These are phyloP conservation scores for Heteronetta atricapilla DNA, from an alignment of 2,113 vertebrate genomes.

Conservation along the genomic window DNA sequence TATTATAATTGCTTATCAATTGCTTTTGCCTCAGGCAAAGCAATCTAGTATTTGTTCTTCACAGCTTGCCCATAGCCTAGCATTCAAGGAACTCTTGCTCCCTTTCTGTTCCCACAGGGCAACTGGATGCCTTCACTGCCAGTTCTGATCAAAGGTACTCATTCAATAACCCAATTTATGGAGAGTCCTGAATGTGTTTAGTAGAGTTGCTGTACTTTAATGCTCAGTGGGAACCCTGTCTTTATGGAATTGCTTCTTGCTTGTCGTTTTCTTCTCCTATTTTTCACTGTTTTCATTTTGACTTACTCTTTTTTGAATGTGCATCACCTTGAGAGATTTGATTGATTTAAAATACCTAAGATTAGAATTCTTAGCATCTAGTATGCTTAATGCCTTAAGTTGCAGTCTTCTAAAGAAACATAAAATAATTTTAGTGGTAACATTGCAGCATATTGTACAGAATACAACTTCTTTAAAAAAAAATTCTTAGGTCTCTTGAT, in stretches of 20 bases:
- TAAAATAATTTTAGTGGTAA: not conserved
- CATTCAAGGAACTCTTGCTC: not conserved
- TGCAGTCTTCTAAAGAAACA: not conserved
- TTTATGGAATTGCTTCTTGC: not conserved
- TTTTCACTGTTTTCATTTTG: not conserved
- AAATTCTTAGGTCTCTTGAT: not conserved
- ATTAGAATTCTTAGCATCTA: not conserved
- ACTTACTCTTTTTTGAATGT: not conserved
- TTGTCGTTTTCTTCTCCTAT: not conserved
- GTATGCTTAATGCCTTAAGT: not conserved
- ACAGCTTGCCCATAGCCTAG: not conserved
- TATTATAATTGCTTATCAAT: too few species aligned
- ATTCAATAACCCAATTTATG: not conserved
- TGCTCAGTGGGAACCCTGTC: rapidly evolving
- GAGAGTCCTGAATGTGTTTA: not conserved
- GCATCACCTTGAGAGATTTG: not conserved
- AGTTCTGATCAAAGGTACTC: not conserved
- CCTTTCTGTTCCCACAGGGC: not conserved
- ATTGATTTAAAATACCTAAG: not conserved
- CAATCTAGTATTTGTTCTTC: not conserved
- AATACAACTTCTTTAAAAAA: not conserved
- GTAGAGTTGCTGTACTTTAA: not conserved
- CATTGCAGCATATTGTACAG: not conserved
- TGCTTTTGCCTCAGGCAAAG: not conserved
- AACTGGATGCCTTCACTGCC: not conserved